Percentiles rank a stretch among this genome's conserved stretches.
phyloP scores from a whole-genome alignment of 2,113 vertebrate species.

The Leuciscus idus region DNA sequence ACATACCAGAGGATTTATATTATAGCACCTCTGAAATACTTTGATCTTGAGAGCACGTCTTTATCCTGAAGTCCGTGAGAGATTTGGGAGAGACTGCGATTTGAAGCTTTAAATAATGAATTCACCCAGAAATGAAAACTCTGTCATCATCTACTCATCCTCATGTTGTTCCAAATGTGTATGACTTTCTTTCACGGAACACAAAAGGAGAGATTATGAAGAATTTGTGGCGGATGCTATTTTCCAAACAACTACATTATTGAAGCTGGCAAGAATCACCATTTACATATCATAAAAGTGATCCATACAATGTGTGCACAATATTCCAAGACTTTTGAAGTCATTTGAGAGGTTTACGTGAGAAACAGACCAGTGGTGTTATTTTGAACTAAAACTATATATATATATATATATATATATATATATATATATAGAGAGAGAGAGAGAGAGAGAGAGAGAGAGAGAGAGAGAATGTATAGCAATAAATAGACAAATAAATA shows the following conservation, averaged over 20 bases:
- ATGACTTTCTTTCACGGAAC: neutral
- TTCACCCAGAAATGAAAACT: neutral
- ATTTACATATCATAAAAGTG: neutral
- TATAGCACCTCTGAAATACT: neutral
- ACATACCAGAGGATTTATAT: neutral
- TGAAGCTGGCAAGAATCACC: neutral
- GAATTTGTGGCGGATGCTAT: too few species aligned
- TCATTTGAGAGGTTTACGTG: neutral
- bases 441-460: too few species aligned
- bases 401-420: too few species aligned
- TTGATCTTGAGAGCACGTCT: neutral
- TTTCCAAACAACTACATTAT: neutral
- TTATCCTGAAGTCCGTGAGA: constrained; percentile 48
- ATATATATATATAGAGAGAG: too few species aligned
- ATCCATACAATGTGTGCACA: neutral
- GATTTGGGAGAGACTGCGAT: constrained; percentile 61
- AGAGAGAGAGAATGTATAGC: too few species aligned
- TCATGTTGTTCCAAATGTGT: neutral
- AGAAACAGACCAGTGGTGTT: neutral
- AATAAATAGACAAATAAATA: too few species aligned
- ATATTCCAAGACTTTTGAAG: neutral
- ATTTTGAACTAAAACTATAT: neutral
- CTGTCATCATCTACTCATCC: neutral
- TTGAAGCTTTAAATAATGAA: constrained; percentile 37
- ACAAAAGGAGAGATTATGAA: neutral